Evolutionary conservation across 1,140 invertebrate species (phyloP), one percentile per base, ranked within the genome.

Genomic region (Drosophila malerkotliana): DNA sequence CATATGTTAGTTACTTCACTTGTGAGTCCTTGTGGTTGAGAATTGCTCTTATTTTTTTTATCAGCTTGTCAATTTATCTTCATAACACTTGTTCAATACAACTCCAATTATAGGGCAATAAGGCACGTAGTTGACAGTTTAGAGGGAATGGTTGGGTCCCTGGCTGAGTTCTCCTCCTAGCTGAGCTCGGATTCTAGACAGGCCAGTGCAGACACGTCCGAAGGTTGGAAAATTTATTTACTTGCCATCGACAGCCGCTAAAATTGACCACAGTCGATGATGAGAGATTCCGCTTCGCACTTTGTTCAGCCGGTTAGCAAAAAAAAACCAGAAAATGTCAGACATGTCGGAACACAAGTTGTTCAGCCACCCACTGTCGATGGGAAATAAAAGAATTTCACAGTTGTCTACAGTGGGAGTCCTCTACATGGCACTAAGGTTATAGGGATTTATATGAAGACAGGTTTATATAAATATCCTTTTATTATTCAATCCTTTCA

Each of bases 31-130:
- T 28, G 5, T 28, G 5, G 5, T 28, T 28, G 4, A 6, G 26
- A 4, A 5, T 28, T 28, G 26, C 6, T 28, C 26, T 28, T 28
- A 28, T 28, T 28, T 73, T 64, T 64, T 80, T 85, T 85, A 87
- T 85, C 77, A 74, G 49, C 56, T 32, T 78, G 78, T 78, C 82
- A 87, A 87, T 85, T 79, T 82, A 67, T 77, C 74, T 68, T 3
- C 18, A 12, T 14, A 14, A 9, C 2, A 39, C 49, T 26, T 18
- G 45, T 51, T 54, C 75, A 79, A 72, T 83, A 56, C 71, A 78
- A 71, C 41, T 78, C 66, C 78, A 79, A 85, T 87, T 82, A 82
- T 75, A 76, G 75, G 74, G 77, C 83, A 69, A 81, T 72, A 63
- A 78, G 68, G 82, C 82, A 85, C 82, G 82, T 85, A 85, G 83